These are phyloP conservation scores for Tamandua tetradactyla DNA, from an alignment of 2,797 vertebrate species.

Conservation along the genomic window DNA sequence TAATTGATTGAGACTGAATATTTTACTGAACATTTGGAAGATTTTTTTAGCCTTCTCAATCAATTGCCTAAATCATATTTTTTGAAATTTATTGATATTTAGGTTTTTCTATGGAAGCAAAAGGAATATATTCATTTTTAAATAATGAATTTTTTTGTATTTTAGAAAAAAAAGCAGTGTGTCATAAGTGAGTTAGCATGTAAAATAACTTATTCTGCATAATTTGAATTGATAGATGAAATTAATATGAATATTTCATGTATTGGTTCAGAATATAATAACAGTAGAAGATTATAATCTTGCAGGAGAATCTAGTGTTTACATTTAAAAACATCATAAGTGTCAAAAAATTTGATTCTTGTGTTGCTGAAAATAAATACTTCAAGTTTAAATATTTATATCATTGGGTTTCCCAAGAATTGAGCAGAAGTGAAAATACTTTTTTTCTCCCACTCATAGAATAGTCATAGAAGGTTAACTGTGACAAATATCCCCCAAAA, in stretches of 20 bases:
- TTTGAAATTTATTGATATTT: conserved; percentile 32
- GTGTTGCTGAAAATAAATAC: conserved; percentile 20
- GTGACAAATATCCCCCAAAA: background rate
- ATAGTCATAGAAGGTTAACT: background rate
- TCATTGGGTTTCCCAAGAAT: conserved; percentile 23
- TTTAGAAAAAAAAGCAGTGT: conserved; percentile 11
- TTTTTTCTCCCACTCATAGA: background rate
- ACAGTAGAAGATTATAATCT: background rate
- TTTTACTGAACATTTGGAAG: conserved; percentile 7
- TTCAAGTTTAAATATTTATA: background rate
- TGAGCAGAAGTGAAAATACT: conserved; percentile 30
- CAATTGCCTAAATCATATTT: conserved; percentile 11
- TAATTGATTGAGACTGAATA: conserved; percentile 52
- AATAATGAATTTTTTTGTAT: background rate
- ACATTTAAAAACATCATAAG: conserved; percentile 26
- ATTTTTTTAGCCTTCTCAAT: conserved; percentile 25
- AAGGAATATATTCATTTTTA: conserved; percentile 37
- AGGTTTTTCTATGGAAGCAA: background rate
- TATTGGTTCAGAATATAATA: conserved; percentile 9
- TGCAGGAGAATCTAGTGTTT: background rate
- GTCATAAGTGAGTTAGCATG: conserved; percentile 10
- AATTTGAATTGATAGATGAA: conserved; percentile 19
- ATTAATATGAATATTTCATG: conserved; percentile 24
- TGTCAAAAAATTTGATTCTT: background rate
- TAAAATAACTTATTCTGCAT: conserved; percentile 13